Percentiles rank a stretch among this genome's conserved stretches.
Conservation (phyloP, 2,113 vertebrate genomes). For the Argyrosomus japonicus region DNA sequence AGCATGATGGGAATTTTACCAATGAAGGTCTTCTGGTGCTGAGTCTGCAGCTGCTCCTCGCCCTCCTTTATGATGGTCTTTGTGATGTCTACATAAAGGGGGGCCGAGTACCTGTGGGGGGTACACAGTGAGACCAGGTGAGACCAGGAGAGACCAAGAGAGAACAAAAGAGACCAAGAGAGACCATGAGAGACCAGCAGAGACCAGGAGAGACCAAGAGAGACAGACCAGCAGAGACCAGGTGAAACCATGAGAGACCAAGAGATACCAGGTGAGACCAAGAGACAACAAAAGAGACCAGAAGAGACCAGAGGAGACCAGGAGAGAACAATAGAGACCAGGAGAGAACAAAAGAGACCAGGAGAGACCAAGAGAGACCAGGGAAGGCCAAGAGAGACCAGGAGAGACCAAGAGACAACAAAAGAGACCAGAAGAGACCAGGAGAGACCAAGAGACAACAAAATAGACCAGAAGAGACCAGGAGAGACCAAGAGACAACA, state of each 20-base stretch:
- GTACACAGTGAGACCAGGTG: background rate
- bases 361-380: background rate
- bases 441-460: too few relatives aligned
- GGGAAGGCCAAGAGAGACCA: conserved; percentile 16
- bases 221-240: too few relatives aligned
- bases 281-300: background rate
- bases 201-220: too few relatives aligned
- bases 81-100: conserved; percentile 98
- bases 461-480: too few relatives aligned
- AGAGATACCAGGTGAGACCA: too few relatives aligned
- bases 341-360: too few relatives aligned
- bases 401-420: conserved; percentile 7
- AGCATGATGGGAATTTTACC: conserved; percentile 99
- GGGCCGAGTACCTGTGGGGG: conserved; percentile 92
- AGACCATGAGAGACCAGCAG: too few relatives aligned
- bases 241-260: too few relatives aligned
- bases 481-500: too few relatives aligned
- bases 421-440: conserved; percentile 6
- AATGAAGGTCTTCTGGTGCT: conserved; percentile 99
- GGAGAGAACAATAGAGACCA: background rate
- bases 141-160: background rate
- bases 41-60: conserved; percentile 96
- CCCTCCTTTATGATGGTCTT: conserved; percentile 99
- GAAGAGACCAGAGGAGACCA: background rate
- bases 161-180: conserved; percentile 9